These are phyloP conservation scores for Synergus gifuensis DNA, from an alignment of 2,888 invertebrate species.

Conservation along the genomic window DNA sequence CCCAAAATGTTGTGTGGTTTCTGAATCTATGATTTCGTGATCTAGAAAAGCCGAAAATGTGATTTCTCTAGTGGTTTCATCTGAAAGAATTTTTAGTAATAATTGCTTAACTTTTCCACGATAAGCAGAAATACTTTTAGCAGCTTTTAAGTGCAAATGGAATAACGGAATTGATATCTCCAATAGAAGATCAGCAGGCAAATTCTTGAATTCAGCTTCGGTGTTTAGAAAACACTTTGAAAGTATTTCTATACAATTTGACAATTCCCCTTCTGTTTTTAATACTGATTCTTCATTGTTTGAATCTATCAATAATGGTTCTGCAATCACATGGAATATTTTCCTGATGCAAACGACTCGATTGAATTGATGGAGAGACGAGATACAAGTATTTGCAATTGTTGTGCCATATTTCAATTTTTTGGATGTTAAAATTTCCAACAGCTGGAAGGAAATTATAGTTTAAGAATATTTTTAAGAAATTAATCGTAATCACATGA, in stretches of 20 bases:
- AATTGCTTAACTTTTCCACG: conserved; percentile 64
- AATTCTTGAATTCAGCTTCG: conserved; percentile 71
- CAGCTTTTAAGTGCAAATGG: conserved; percentile 63
- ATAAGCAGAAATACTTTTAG: conserved; percentile 63
- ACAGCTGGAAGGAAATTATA: conserved; percentile 75
- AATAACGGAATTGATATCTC: conserved; percentile 70
- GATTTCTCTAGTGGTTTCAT: conserved; percentile 56
- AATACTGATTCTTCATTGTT: conserved; percentile 33
- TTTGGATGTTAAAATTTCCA: conserved; percentile 76
- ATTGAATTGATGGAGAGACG: conserved; percentile 79
- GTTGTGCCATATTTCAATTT: conserved; percentile 73
- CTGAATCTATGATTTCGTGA: conserved; percentile 45
- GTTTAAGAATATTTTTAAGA: too few species aligned
- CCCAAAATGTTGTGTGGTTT: conserved; percentile 66
- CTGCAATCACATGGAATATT: conserved; percentile 73
- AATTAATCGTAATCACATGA: neutral
- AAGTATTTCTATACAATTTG: conserved; percentile 71
- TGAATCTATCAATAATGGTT: conserved; percentile 64
- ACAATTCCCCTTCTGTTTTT: conserved; percentile 68
- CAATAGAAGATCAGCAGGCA: conserved; percentile 67
- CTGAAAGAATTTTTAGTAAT: conserved; percentile 61
- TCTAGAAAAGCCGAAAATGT: conserved; percentile 67
- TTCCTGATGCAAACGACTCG: conserved; percentile 74
- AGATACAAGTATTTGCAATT: conserved; percentile 81
- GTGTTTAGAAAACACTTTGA: conserved; percentile 71